Evolutionary conservation across 2,797 vertebrate species (phyloP), one percentile per base, ranked within the genome.

Genomic region (Podarcis siculus): DNA sequence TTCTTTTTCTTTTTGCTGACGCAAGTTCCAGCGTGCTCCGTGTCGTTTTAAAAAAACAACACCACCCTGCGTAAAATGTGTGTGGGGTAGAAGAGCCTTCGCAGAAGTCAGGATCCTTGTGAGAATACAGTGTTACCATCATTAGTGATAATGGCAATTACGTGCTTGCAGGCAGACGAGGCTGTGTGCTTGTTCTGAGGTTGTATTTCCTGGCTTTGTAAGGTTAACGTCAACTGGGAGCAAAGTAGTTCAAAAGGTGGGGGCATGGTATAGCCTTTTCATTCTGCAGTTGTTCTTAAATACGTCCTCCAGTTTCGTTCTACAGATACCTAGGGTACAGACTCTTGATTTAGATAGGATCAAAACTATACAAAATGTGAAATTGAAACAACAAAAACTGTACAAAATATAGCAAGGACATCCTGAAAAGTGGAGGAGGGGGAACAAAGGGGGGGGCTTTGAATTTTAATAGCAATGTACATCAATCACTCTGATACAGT

Each of bases 171-270:
- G 23, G 67, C 76, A 86, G 89, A 89, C 88, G 88, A 78, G 2
- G 87, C 87, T 64, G 91, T 85, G 85, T 87, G 0, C 89, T 93
- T 67, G 87, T 92, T 92, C 88, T 49, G 84, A 91, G 91, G 86
- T 83, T 92, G 93, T 90, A 88, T 49, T 91, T 95, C 94, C 77
- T 92, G 90, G 91, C 91, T 95, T 95, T 95, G 92, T 93, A 77
- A 90, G 75, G 81, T 83, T 89, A 81, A 12, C 85, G 83, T 89
- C 87, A 91, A 79, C 49, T 75, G 17, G 88, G 86, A 75, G 86
- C 87, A 91, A 92, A 85, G 88, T 77, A 58, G 90, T 95, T 10
- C 83, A 76, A 1, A 10, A 23, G 58, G 10, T 39, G 8, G 55
- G 23, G 72, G 30, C 25, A 23, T 39, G 32, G 79, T 87, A 67